Percentiles rank a stretch among this genome's conserved stretches.
Evolutionary conservation across 1,140 invertebrate genomes (phyloP).

Genomic region (Drosophila azteca): DNA sequence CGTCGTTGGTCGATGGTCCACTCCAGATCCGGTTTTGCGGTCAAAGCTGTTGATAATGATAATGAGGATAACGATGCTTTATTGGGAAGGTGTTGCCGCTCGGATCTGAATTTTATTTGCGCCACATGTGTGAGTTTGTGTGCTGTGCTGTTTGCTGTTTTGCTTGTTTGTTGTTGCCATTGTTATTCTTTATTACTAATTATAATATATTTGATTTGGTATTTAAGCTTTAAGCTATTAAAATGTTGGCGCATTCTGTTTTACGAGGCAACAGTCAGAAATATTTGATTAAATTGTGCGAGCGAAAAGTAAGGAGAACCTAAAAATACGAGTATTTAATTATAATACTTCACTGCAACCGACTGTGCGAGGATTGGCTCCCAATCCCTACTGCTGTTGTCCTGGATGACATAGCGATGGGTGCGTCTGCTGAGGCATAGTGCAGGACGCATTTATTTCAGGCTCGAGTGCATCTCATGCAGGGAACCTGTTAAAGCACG

Average conservation of each 20-base stretch:
- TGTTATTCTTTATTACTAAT: slow-evolving; percentile 59
- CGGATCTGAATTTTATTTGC: slow-evolving; percentile 57
- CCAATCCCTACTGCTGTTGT: too few relatives aligned
- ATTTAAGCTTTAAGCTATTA: slow-evolving; percentile 68
- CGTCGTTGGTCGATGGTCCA: slow-evolving; percentile 3
- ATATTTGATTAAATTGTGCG: slow-evolving; percentile 60
- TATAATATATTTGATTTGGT: slow-evolving; percentile 76
- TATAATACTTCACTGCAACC: too few relatives aligned
- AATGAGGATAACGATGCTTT: slow-evolving; percentile 79
- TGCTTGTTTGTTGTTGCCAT: slow-evolving; percentile 9
- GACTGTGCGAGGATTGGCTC: too few relatives aligned
- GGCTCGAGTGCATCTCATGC: too few relatives aligned
- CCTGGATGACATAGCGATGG: too few relatives aligned
- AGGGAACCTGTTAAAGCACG: too few relatives aligned
- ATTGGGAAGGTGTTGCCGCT: slow-evolving; percentile 78
- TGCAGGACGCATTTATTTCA: too few relatives aligned
- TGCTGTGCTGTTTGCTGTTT: slow-evolving; percentile 11
- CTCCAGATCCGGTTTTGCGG: slow-evolving; percentile 66
- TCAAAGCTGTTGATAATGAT: slow-evolving; percentile 80
- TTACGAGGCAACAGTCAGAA: slow-evolving; percentile 51
- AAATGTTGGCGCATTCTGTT: slow-evolving; percentile 64
- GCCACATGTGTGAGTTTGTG: slow-evolving; percentile 18
- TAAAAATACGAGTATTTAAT: too few relatives aligned
- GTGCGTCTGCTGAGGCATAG: too few relatives aligned
- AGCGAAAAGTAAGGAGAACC: slow-evolving; percentile 8